A percentile compares a stretch with the other conserved stretches of the same genome.
Conservation (phyloP, 2,797 vertebrate species). For the Enteromius thamalakanensis region DNA sequence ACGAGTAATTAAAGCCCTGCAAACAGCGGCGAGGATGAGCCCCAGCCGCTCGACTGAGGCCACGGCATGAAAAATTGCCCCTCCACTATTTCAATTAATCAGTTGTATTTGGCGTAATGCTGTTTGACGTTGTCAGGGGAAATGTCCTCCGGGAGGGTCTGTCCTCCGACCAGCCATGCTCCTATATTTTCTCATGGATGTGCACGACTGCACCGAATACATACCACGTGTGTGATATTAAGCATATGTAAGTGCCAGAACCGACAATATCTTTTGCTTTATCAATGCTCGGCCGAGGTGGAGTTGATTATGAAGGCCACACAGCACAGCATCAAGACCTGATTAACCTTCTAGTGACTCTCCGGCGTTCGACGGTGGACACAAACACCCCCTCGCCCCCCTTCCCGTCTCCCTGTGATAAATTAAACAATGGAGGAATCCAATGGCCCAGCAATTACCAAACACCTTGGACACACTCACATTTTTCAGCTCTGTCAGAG, state of each 20-base stretch:
- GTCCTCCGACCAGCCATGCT: conserved; percentile 81
- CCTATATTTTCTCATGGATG: conserved; percentile 77
- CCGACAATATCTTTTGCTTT: conserved; percentile 36
- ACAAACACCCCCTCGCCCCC: conserved; percentile 89
- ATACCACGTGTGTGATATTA: conserved; percentile 45
- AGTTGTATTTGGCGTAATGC: conserved; percentile 84
- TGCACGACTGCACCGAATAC: conserved; percentile 76
- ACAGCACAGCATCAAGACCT: conserved; percentile 88
- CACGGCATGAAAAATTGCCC: conserved; percentile 83
- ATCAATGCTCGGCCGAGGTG: conserved; percentile 46
- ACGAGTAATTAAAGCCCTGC: conserved; percentile 82
- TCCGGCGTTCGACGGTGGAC: conserved; percentile 80
- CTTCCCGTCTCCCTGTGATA: conserved; percentile 96
- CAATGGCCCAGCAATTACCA: conserved; percentile 99
- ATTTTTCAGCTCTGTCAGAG: conserved; percentile 98
- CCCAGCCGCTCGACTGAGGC: conserved; percentile 76
- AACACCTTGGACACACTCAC: conserved; percentile 96
- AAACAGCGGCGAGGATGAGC: conserved; percentile 78
- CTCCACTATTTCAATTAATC: conserved; percentile 83
- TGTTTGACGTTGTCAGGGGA: conserved; percentile 84
- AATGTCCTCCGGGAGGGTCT: conserved; percentile 81
- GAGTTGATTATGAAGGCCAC: conserved; percentile 82
- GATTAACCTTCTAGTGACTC: conserved; percentile 99
- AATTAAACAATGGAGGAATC: conserved; percentile 99
- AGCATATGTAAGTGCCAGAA: conserved; percentile 29